Evolutionary conservation across 2,888 invertebrate genomes (phyloP), one percentile per base, ranked within the genome.

Genomic region (Polietes domitor): DNA sequence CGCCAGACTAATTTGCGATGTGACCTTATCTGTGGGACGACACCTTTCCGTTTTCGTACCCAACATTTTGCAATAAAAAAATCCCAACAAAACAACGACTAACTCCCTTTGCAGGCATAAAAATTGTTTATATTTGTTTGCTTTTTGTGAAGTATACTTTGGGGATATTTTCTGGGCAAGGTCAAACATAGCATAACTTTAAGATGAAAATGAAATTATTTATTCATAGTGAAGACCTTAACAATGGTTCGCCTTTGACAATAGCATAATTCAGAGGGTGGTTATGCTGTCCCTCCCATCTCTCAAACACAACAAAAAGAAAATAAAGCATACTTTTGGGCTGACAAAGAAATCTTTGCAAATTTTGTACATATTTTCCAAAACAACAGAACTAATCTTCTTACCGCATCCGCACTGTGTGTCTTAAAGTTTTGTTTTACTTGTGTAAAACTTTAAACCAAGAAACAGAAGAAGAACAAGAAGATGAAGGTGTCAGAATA

Each of bases 121-220:
- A 58, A 61, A 28, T 28, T 15, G 2, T 28, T 61, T 28, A n/a
- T 28, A 4, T 61, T 32, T 24, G 0, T 28, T 9, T 28, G 5
- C 24, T 28, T 58, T 10, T 26, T 61, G n/a, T 61, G 32, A n/a
- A 28, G 61, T 7, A 28, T 61, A 61, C 61, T n/a, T 61, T 28
- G 28, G 61, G 61, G 19, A 28, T 61, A 0, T 4, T 28, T n/a
- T 55, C 21, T n/a, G 61, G 28, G 28, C 61, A 61, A 61, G 61
- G 61, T 61, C 61, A 61, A 26, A 28, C 10, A n/a, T 32, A 41
- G 41, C 65, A 19, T 65, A 65, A 32, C 1, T 65, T 65, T 19
- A 65, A 37, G 65, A 65, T 43, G 43, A 15, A 43, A 43, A 68
- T 41, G 41, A 68, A 41, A 68, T 68, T 43, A 68, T 68, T 68